Base-by-base conservation (phyloP, 1,140 invertebrate genomes). In the Hypothenemus hampei region DNA sequence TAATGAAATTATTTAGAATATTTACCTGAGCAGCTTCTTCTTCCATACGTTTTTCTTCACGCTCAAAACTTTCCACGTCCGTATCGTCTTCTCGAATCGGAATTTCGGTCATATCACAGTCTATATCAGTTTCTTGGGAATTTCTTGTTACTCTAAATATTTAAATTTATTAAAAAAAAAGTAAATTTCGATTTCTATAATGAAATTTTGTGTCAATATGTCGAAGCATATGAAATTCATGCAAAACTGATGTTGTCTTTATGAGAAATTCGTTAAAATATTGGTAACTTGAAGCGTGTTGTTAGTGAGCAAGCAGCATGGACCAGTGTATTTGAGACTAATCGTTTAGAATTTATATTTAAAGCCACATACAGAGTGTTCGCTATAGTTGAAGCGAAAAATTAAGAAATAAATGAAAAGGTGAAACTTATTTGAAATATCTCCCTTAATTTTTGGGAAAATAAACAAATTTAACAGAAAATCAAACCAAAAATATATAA, bases 11-110 rank as follows among this genome's bases (percentile, higher is more conserved):
- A 31, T 11, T 11, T 8, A 47, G 31, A 33, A 39, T 3, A 45
- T 57, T 57, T 60, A 71, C 69, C 62, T 59, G 65, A 35, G 69
- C 68, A 3, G 73, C 71, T 68, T 75, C 73, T 53, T 75, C 73
- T 37, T 73, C 71, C 60, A 77, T 73, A 55, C 69, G 60, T 54
- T 69, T 66, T 51, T 77, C 76, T 31, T 76, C 73, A 24, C 70
- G 64, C 60, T 78, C 75, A 62, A 78, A 78, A 60, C 69, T 72
- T 57, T 73, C 70, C 15, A 70, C 35, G 54, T 72, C 69, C 5
- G 68, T 69, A 50, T 69, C 66, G 19, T 71, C 67, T 20, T 69
- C 69, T 15, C 65, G 58, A 36, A 29, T 48, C 44, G 45, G 46
- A 29, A 65, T 40, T 50, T 69, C 65, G 16, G 58, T 50, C 67